Conservation (phyloP, 2,888 invertebrate species). For the Meteorus cinctellus region DNA sequence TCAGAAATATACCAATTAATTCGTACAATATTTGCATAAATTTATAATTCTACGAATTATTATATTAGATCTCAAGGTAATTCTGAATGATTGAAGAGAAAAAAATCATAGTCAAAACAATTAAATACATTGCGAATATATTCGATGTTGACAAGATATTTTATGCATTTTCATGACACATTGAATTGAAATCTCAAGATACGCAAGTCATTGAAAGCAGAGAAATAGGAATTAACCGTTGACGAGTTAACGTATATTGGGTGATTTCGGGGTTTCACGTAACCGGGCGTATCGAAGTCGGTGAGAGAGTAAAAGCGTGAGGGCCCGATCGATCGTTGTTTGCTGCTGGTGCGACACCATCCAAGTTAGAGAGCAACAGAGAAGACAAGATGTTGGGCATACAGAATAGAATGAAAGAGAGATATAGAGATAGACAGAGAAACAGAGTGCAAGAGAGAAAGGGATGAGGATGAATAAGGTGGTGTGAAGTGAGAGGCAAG, state of each 20-base stretch:
- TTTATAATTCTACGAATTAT: not conserved
- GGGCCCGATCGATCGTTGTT: constrained; percentile 32
- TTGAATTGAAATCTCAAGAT: not conserved
- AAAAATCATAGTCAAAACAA: too few species aligned
- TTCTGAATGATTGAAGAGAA: not conserved
- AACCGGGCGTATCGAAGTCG: constrained; percentile 17
- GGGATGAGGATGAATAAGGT: constrained; percentile 39
- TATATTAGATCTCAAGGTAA: not conserved
- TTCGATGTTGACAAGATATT: not conserved
- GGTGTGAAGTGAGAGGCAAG: constrained; percentile 24
- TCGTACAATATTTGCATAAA: too few species aligned
- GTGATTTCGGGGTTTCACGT: constrained; percentile 31
- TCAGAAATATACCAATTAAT: not conserved
- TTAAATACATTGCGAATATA: not conserved
- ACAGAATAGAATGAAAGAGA: constrained; percentile 2
- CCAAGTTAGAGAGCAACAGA: constrained; percentile 41
- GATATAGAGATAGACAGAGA: not conserved
- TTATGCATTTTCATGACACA: not conserved
- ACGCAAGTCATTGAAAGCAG: not conserved
- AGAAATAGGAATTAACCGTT: not conserved
- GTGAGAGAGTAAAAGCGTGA: constrained; percentile 30
- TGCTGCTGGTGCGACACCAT: constrained; percentile 32
- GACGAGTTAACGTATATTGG: constrained; percentile 31
- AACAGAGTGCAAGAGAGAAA: not conserved
- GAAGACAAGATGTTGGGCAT: constrained; percentile 4